phyloP scores from a whole-genome alignment of 2,888 invertebrate genomes.

The Lymantria monacha region DNA sequence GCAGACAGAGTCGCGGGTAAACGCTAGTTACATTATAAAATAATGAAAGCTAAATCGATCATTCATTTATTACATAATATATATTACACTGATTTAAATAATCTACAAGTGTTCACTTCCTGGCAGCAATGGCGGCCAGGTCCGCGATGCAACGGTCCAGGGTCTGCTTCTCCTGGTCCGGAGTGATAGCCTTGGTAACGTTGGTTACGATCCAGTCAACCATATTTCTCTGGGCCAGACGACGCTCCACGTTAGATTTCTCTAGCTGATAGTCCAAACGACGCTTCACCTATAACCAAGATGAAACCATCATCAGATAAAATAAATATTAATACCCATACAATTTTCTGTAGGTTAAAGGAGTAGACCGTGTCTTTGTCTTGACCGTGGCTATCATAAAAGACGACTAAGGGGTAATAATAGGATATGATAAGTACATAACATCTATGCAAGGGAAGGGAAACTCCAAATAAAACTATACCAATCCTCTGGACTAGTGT shows the following conservation, averaged over 20 bases:
- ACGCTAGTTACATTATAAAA: no score
- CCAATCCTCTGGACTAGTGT: no score
- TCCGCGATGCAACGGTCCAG: conserved; percentile 94
- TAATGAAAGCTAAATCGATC: conserved; percentile 25
- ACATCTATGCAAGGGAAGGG: no score
- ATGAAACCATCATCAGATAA: neutral
- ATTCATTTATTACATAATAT: conserved; percentile 42
- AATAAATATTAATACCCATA: no score
- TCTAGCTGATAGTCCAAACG: conserved; percentile 97
- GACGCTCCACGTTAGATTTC: conserved; percentile 89
- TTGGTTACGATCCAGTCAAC: conserved; percentile 94
- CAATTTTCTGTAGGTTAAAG: no score
- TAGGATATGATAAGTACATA: no score
- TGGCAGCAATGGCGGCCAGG: conserved; percentile 87
- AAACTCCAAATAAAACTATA: no score
- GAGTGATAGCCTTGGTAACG: conserved; percentile 94
- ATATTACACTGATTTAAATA: conserved; percentile 36
- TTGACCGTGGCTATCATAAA: no score
- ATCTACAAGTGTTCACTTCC: conserved; percentile 43
- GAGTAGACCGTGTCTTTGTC: no score
- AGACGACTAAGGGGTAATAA: no score
- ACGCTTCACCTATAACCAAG: conserved; percentile 85
- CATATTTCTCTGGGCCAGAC: conserved; percentile 95
- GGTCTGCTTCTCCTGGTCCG: conserved; percentile 95
- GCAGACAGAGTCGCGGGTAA: no score